Evolutionary conservation across 2,888 invertebrate genomes (phyloP).

Genomic region (Cenopis cana): DNA sequence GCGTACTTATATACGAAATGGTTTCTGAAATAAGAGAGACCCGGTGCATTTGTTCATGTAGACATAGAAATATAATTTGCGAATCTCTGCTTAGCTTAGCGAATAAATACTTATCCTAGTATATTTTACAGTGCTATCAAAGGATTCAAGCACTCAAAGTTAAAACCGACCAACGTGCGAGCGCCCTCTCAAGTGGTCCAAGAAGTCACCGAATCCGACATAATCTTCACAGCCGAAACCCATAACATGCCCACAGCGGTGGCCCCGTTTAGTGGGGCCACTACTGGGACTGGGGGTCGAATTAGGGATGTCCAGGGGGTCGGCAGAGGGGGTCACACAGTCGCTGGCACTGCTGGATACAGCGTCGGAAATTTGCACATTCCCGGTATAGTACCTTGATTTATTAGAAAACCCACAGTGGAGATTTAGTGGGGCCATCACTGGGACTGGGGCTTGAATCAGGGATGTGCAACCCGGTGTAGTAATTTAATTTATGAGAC

Average conservation of each 20-base stretch:
- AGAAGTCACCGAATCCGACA: conserved; percentile 88
- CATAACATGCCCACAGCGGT: conserved; percentile 99
- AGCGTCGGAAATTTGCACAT: conserved; percentile 97
- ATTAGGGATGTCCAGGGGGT: conserved; percentile 98
- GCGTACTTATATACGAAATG: too few species aligned
- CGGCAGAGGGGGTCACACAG: conserved; percentile 96
- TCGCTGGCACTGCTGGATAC: conserved; percentile 98
- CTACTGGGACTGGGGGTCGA: conserved; percentile 98
- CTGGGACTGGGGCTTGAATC: too few species aligned
- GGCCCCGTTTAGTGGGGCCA: conserved; percentile 98
- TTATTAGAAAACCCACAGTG: not conserved
- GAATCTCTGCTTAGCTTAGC: too few species aligned
- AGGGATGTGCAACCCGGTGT: too few species aligned
- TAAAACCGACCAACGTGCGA: conserved; percentile 86
- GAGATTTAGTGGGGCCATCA: too few species aligned
- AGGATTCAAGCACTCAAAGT: conserved; percentile 89
- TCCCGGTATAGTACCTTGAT: conserved; percentile 86
- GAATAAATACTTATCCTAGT: not conserved
- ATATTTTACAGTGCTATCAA: conserved; percentile 90
- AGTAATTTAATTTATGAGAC: too few species aligned
- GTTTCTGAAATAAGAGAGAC: too few species aligned
- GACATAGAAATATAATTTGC: too few species aligned
- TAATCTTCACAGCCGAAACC: conserved; percentile 99
- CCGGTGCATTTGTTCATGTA: too few species aligned
- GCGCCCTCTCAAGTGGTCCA: conserved; percentile 87